Evolutionary conservation across 2,797 vertebrate genomes (phyloP).

Genomic region (Hoplostethus mediterraneus): DNA sequence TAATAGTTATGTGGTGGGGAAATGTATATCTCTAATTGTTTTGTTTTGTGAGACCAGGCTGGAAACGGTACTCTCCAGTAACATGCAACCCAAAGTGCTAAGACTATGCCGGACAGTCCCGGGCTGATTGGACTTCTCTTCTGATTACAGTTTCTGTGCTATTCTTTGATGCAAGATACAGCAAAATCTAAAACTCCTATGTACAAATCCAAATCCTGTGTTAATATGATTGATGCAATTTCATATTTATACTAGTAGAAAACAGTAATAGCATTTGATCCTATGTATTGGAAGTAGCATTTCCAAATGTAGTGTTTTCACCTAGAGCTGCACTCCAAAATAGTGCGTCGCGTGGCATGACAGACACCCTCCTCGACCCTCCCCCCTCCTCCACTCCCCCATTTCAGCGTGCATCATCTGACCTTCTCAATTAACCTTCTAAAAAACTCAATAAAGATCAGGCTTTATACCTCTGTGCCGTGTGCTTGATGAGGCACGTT

Average conservation of each 20-base stretch:
- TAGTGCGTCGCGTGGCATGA: slow-evolving; percentile 15
- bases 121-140: slow-evolving; percentile 52
- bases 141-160: slow-evolving; percentile 44
- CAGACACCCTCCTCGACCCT: slow-evolving; percentile 6
- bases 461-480: slow-evolving; percentile 39
- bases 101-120: slow-evolving; percentile 64
- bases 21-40: slow-evolving; percentile 37
- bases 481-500: slow-evolving; percentile 45
- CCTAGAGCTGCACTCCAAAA: not conserved
- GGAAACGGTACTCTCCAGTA: too few relatives aligned
- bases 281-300: not conserved
- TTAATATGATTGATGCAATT: not conserved
- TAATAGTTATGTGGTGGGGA: slow-evolving; percentile 6
- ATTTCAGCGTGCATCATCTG: slow-evolving; percentile 38
- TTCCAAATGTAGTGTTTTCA: not conserved
- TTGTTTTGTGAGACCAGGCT: not conserved
- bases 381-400: slow-evolving; percentile 19
- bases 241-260: not conserved
- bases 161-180: not conserved
- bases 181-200: not conserved
- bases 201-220: not conserved
- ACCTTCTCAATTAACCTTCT: slow-evolving; percentile 47
- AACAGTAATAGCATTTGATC: too few relatives aligned
- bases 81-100: slow-evolving; percentile 54
- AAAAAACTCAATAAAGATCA: slow-evolving; percentile 41